These are phyloP conservation scores for Boleophthalmus pectinirostris DNA, from an alignment of 2,113 vertebrate genomes.

Conservation along the genomic window DNA sequence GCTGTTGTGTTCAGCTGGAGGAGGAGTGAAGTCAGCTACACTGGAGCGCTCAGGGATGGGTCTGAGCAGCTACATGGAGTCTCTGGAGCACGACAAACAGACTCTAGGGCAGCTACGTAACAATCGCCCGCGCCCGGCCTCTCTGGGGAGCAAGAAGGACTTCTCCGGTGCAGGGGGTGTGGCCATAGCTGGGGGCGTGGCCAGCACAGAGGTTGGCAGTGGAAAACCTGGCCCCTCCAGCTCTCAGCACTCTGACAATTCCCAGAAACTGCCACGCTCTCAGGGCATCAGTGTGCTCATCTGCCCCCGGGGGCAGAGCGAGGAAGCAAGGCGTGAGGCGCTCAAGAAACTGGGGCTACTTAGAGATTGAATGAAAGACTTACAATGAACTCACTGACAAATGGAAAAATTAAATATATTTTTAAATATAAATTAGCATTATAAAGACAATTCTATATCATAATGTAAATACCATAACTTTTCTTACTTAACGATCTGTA, in stretches of 20 bases:
- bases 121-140: slow-evolving; percentile 75
- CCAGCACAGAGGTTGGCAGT: slow-evolving; percentile 47
- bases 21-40: slow-evolving; percentile 81
- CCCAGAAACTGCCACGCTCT: slow-evolving; percentile 74
- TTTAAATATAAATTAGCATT: slow-evolving; percentile 14
- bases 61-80: slow-evolving; percentile 40
- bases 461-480: not conserved
- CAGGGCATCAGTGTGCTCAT: slow-evolving; percentile 87
- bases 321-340: slow-evolving; percentile 79
- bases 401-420: slow-evolving; percentile 19
- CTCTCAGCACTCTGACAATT: slow-evolving; percentile 31
- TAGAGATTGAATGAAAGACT: slow-evolving; percentile 75
- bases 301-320: slow-evolving; percentile 76
- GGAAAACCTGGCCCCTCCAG: slow-evolving; percentile 42
- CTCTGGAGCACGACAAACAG: slow-evolving; percentile 19
- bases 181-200: slow-evolving; percentile 13
- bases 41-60: slow-evolving; percentile 78
- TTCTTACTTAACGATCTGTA: not conserved
- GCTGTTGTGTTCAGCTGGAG: slow-evolving; percentile 21
- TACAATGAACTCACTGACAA: not conserved
- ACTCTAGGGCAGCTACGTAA: slow-evolving; percentile 63
- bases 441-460: slow-evolving; percentile 6
- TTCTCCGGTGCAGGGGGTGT: slow-evolving; percentile 53
- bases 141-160: slow-evolving; percentile 78
- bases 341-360: slow-evolving; percentile 89